Percentiles rank a stretch among this genome's conserved stretches.
phyloP scores from a whole-genome alignment of 2,113 vertebrate genomes.

The Noturus placidus region DNA sequence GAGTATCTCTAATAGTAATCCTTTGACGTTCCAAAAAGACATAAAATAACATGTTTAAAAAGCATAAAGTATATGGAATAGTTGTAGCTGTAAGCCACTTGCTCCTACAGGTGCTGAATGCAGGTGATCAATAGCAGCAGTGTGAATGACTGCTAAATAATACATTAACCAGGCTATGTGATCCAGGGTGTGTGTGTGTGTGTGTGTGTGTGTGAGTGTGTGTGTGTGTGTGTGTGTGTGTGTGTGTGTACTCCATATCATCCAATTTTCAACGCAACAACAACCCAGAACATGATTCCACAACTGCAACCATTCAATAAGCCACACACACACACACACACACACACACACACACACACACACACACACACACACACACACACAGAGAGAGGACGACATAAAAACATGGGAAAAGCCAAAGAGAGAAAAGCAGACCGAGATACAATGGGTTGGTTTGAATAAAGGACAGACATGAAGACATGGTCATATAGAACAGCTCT shows the following conservation, averaged over 20 bases:
- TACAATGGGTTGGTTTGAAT: neutral
- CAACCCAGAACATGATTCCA: conserved; percentile 2
- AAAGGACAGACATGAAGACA: neutral
- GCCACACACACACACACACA: neutral
- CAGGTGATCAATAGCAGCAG: conserved; percentile 34
- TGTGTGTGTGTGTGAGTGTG: conserved; percentile 12
- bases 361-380: neutral
- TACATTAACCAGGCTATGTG: conserved; percentile 31
- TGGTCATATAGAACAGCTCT: neutral
- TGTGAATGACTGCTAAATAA: conserved; percentile 35
- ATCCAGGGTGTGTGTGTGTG: conserved; percentile 3
- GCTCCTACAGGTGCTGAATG: conserved; percentile 17
- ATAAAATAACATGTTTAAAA: neutral
- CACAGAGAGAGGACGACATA: neutral
- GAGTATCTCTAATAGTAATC: neutral
- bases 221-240: neutral
- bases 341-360: neutral
- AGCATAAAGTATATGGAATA: neutral
- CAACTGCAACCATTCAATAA: conserved; percentile 15
- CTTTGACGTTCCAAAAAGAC: neutral
- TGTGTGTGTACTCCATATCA: conserved; percentile 8
- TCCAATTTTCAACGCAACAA: conserved; percentile 14
- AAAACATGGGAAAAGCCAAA: neutral
- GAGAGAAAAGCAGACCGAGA: no score
- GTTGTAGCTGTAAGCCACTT: neutral